Base-by-base conservation (phyloP, 2,113 vertebrate genomes). In the Porphyrio hochstetteri region DNA sequence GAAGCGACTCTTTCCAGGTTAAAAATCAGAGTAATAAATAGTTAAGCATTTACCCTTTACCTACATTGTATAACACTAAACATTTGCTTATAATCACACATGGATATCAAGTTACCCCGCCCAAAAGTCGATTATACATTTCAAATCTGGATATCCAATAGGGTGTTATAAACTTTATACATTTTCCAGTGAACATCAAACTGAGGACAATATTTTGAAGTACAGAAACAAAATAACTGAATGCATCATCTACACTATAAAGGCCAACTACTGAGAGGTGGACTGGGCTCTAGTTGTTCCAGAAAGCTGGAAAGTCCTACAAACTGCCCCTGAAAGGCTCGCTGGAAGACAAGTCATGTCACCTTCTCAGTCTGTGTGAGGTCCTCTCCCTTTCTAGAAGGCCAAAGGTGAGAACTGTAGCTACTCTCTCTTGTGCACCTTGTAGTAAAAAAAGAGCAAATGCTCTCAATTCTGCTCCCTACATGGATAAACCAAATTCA, bases 21-120 rank as follows among this genome's bases (percentile, higher is more conserved):
- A 92, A 96, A 97, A 94, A 91, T 48, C 86, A 92, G 65, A 55
- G 90, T 88, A 95, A 96, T 96, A 96, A 96, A 97, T 90, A 92
- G 77, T 93, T 89, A 90, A 67, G 85, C 85, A 67, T 75, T 95
- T 95, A 92, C 77, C 82, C 93, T 81, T 96, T 89, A 87, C 89
- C 90, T 96, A 96, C 59, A 21, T 88, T 59, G 72, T 86, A 50
- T 69, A 86, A 95, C 91, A 94, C 85, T 90, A 92, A 91, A 88
- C 79, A 91, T 93, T 84, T 88, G 86, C 74, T 94, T 90, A 77
- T 70, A 77, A 93, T 78, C 95, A 90, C 61, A 94, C 28, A 40
- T 86, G 86, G 90, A 53, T 90, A 91, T 87, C 78, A 76, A 92
- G 50, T 88, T 90, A 31, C 17, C 20, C 36, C 25, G 25, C 52